Evolutionary conservation across 2,888 invertebrate species (phyloP).

Genomic region (Dryomyza anilis): DNA sequence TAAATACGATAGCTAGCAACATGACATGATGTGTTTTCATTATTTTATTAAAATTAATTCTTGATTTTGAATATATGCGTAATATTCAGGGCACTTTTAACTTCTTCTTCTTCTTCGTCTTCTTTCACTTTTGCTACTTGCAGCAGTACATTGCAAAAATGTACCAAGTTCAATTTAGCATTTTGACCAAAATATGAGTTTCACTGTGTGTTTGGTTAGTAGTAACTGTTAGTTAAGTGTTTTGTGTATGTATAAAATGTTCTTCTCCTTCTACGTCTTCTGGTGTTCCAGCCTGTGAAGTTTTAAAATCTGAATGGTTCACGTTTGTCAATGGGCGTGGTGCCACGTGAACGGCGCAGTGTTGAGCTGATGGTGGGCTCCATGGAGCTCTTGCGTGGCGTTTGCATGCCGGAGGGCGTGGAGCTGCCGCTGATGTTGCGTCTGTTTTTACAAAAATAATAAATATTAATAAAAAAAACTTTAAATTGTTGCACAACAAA

Average conservation of each 20-base stretch:
- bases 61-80: background rate
- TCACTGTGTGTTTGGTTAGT: constrained; percentile 16
- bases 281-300: background rate
- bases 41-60: too few relatives aligned
- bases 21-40: background rate
- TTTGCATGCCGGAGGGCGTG: constrained; percentile 61
- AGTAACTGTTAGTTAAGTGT: constrained; percentile 6
- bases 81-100: constrained; percentile 21
- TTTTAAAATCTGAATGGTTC: constrained; percentile 77
- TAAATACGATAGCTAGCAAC: constrained; percentile 17
- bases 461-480: constrained; percentile 16
- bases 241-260: background rate
- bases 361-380: constrained; percentile 57
- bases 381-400: constrained; percentile 59
- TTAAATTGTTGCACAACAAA: constrained; percentile 2
- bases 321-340: constrained; percentile 63
- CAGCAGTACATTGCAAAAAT: constrained; percentile 20
- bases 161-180: too few relatives aligned
- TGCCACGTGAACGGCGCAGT: constrained; percentile 56
- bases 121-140: too few relatives aligned
- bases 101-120: background rate
- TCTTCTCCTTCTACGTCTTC: background rate
- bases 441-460: constrained; percentile 39
- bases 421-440: constrained; percentile 60
- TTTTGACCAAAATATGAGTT: constrained; percentile 5